phyloP scores from a whole-genome alignment of 2,888 invertebrate genomes.

The Bugula neritina region DNA sequence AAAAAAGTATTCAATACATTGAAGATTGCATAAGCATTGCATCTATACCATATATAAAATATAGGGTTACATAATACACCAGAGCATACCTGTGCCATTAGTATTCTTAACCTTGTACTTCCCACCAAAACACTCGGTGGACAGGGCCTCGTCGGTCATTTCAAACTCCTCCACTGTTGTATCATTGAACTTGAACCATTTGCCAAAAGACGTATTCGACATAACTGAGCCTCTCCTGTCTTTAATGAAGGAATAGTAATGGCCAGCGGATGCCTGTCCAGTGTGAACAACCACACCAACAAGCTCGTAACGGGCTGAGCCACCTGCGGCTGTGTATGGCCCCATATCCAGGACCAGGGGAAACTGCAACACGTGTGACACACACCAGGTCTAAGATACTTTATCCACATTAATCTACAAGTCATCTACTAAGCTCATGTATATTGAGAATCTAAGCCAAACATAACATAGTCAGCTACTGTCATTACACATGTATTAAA shows the following conservation, averaged over 20 bases:
- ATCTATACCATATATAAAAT: too few species aligned
- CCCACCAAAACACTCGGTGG: constrained; percentile 57
- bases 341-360: constrained; percentile 57
- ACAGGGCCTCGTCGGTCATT: constrained; percentile 54
- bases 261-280: constrained; percentile 58
- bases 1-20: too few species aligned
- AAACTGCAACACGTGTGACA: constrained; percentile 47
- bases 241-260: constrained; percentile 58
- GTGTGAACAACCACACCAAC: constrained; percentile 58
- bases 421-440: too few species aligned
- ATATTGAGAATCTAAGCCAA: too few species aligned
- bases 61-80: too few species aligned
- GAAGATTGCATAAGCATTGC: too few species aligned
- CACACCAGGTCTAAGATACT: too few species aligned
- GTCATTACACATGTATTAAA: too few species aligned
- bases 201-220: constrained; percentile 51
- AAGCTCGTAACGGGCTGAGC: constrained; percentile 54
- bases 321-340: constrained; percentile 56
- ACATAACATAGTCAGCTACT: too few species aligned
- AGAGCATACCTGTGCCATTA: constrained; percentile 39
- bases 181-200: constrained; percentile 58
- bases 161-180: constrained; percentile 56
- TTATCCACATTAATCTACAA: too few species aligned
- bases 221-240: constrained; percentile 51
- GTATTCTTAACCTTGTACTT: constrained; percentile 55